phyloP scores from a whole-genome alignment of 2,797 vertebrate genomes.

The Rhinophrynus dorsalis region DNA sequence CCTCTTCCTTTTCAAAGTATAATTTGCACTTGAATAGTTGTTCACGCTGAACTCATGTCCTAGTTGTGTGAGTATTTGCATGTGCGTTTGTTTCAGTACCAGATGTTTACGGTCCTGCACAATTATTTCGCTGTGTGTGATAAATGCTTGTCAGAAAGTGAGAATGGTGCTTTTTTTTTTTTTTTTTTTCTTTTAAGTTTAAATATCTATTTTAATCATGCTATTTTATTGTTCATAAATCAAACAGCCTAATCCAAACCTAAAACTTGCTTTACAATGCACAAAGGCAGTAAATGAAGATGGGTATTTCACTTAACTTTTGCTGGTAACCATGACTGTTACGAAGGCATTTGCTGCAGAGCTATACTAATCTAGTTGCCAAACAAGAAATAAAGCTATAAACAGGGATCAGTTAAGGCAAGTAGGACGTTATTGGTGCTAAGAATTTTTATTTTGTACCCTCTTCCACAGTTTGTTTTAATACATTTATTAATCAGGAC shows the following conservation, averaged over 20 bases:
- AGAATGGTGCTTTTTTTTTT: slow-evolving; percentile 45
- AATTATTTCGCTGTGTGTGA: neutral
- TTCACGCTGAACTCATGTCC: neutral
- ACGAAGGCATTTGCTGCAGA: slow-evolving; percentile 12
- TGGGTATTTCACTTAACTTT: neutral
- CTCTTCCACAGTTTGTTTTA: too few species aligned
- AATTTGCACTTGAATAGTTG: slow-evolving; percentile 41
- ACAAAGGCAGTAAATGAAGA: slow-evolving; percentile 17
- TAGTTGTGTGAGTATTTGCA: neutral
- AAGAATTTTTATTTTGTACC: neutral
- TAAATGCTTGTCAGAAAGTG: slow-evolving; percentile 26
- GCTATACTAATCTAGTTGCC: neutral
- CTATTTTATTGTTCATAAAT: slow-evolving; percentile 2
- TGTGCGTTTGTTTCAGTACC: slow-evolving; percentile 13
- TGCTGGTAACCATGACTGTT: slow-evolving; percentile 24
- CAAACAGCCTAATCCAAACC: slow-evolving; percentile 13
- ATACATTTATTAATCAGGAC: too few species aligned
- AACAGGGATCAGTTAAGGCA: slow-evolving; percentile 11
- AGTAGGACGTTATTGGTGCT: slow-evolving; percentile 11
- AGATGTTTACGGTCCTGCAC: slow-evolving; percentile 19
- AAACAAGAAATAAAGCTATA: neutral
- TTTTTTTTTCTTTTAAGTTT: neutral
- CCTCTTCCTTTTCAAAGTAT: slow-evolving; percentile 18
- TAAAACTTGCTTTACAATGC: slow-evolving; percentile 17
- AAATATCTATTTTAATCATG: neutral